phyloP scores from a whole-genome alignment of 2,797 vertebrate genomes.

The Oreochromis mossambicus region DNA sequence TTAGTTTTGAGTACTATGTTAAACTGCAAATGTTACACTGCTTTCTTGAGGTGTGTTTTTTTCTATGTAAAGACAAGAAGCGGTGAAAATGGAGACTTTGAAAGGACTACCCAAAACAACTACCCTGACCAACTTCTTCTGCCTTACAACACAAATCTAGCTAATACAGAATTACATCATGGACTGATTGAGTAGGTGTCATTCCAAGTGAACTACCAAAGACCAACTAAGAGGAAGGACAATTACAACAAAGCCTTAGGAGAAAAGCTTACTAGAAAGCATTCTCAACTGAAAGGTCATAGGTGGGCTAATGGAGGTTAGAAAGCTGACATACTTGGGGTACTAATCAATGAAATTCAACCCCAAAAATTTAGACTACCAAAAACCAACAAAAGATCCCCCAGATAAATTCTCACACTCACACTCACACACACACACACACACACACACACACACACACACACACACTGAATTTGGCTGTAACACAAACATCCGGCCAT shows the following conservation, averaged over 20 bases:
- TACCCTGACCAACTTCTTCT: neutral
- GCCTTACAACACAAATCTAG: neutral
- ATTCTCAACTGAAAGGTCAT: slow-evolving; percentile 24
- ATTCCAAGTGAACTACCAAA: slow-evolving; percentile 33
- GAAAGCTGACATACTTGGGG: slow-evolving; percentile 46
- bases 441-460: accelerated
- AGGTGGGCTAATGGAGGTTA: slow-evolving; percentile 32
- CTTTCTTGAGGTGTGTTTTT: accelerated
- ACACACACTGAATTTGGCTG: neutral
- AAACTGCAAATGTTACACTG: neutral
- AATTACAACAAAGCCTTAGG: slow-evolving; percentile 7
- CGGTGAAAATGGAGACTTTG: neutral
- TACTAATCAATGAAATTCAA: slow-evolving; percentile 7
- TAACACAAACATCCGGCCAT: neutral
- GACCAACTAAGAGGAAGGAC: neutral
- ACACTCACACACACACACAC: neutral
- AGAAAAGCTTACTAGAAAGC: slow-evolving; percentile 25
- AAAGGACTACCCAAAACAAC: neutral
- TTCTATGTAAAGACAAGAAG: neutral
- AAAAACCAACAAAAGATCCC: neutral
- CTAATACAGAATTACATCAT: neutral
- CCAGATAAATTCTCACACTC: neutral
- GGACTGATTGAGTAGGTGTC: slow-evolving; percentile 27
- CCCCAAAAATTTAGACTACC: neutral
- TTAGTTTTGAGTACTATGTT: neutral